Percentiles rank a stretch among this genome's conserved stretches.
These are phyloP conservation scores for Pollimyrus isidori DNA, from an alignment of 2,113 vertebrate genomes.

Conservation along the genomic window DNA sequence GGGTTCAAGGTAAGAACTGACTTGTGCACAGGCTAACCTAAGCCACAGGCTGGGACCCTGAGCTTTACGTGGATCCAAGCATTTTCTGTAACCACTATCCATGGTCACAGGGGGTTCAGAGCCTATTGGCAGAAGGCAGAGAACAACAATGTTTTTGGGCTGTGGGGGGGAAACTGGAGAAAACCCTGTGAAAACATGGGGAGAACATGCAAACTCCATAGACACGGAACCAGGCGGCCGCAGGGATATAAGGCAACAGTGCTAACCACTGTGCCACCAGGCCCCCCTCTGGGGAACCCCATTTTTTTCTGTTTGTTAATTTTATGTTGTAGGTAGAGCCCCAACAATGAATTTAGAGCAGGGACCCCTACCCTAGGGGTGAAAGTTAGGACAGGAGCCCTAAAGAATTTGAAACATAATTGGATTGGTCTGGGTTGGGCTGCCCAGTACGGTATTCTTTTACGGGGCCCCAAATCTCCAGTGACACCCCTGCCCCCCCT, in stretches of 20 bases:
- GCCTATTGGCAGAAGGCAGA: not conserved
- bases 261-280: not conserved
- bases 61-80: not conserved
- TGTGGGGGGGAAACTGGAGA: not conserved
- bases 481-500: not conserved
- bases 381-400: not conserved
- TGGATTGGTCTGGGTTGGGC: not conserved
- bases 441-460: not conserved
- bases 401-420: not conserved
- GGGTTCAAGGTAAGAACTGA: not conserved
- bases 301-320: not conserved
- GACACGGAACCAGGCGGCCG: not conserved
- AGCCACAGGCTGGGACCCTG: not conserved
- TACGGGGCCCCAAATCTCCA: not conserved
- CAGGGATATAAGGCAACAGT: not conserved
- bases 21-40: not conserved
- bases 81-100: not conserved
- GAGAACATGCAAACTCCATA: not conserved
- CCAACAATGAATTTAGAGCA: not conserved
- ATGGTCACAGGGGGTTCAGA: not conserved
- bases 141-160: not conserved
- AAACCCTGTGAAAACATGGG: not conserved
- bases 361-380: not conserved
- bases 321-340: not conserved
- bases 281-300: not conserved